Percentiles rank a stretch among this genome's conserved stretches.
Conservation (phyloP, 2,888 invertebrate species). For the Xestia xanthographa region DNA sequence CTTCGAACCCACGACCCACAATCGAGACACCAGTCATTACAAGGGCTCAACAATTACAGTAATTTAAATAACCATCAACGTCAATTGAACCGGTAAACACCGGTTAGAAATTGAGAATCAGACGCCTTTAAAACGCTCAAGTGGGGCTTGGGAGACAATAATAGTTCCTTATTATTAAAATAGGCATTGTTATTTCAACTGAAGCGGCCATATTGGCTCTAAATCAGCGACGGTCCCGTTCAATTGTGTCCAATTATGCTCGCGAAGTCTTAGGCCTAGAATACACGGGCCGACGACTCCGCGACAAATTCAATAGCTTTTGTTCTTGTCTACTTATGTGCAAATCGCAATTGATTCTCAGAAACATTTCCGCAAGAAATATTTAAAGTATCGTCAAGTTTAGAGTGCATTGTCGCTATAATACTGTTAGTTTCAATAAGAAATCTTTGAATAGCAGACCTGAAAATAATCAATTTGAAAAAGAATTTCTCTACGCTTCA, state of each 20-base stretch:
- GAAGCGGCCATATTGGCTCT: slow-evolving; percentile 73
- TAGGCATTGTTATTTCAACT: slow-evolving; percentile 68
- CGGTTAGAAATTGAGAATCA: slow-evolving; percentile 43
- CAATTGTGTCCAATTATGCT: slow-evolving; percentile 85
- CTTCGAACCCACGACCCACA: background rate
- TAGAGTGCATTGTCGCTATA: slow-evolving; percentile 8
- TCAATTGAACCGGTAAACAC: slow-evolving; percentile 31
- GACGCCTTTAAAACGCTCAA: slow-evolving; percentile 39
- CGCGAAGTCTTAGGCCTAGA: slow-evolving; percentile 63
- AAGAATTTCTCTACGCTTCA: slow-evolving; percentile 30
- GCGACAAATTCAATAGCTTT: slow-evolving; percentile 63
- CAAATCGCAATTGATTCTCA: slow-evolving; percentile 52
- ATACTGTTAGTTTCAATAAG: slow-evolving; percentile 22
- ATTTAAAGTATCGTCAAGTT: slow-evolving; percentile 17
- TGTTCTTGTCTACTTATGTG: slow-evolving; percentile 57
- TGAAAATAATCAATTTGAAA: slow-evolving; percentile 45
- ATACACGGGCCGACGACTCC: slow-evolving; percentile 33
- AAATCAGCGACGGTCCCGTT: slow-evolving; percentile 76
- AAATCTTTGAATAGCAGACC: background rate
- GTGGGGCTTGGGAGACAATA: slow-evolving; percentile 38
- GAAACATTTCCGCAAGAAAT: slow-evolving; percentile 32
- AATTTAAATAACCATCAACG: slow-evolving; percentile 36
- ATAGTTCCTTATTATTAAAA: slow-evolving; percentile 62
- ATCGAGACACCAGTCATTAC: background rate
- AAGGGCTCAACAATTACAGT: slow-evolving; percentile 16